phyloP scores from a whole-genome alignment of 2,113 vertebrate genomes.

The Antigone vipio region DNA sequence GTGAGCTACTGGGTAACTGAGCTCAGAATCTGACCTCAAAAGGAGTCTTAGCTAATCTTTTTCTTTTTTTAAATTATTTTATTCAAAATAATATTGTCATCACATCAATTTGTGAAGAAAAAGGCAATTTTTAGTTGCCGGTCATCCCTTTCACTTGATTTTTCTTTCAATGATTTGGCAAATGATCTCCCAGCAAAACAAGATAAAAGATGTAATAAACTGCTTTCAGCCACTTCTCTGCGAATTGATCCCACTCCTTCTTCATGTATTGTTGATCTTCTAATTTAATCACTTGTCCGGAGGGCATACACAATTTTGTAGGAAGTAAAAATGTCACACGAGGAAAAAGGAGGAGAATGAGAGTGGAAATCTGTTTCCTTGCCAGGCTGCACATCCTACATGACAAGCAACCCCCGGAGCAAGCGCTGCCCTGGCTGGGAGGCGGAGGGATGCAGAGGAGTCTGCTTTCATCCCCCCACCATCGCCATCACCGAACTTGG shows the following conservation, averaged over 20 bases:
- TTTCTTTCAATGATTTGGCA: not conserved
- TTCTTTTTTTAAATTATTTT: not conserved
- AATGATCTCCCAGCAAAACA: not conserved
- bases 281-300: slow-evolving; percentile 38
- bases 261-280: slow-evolving; percentile 39
- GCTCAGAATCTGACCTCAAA: not conserved
- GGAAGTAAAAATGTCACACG: slow-evolving; percentile 30
- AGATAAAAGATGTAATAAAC: not conserved
- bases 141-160: not conserved
- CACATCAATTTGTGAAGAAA: not conserved
- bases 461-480: not conserved
- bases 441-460: not conserved
- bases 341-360: not conserved
- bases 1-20: not conserved
- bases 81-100: not conserved
- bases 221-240: not conserved
- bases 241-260: not conserved
- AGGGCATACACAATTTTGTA: not conserved
- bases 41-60: not conserved
- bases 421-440: not conserved
- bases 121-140: not conserved
- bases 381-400: accelerated
- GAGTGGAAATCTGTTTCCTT: not conserved
- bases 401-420: not conserved
- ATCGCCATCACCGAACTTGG: not conserved